Percentiles rank a stretch among this genome's conserved stretches.
phyloP scores from a whole-genome alignment of 2,888 invertebrate species.

The Sussaba pulchella region DNA sequence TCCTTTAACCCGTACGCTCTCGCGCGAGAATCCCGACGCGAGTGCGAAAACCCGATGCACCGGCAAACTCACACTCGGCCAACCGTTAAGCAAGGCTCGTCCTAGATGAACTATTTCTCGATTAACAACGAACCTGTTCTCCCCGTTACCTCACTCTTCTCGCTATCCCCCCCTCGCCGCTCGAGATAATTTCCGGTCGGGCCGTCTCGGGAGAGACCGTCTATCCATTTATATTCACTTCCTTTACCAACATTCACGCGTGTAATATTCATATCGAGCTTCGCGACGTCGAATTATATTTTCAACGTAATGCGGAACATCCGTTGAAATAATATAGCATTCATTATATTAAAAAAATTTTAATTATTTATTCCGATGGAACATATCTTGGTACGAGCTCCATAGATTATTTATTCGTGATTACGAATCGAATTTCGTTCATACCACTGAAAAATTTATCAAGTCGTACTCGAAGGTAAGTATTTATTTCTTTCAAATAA shows the following conservation, averaged over 20 bases:
- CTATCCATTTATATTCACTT: constrained; percentile 13
- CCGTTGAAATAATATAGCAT: background rate
- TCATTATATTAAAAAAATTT: background rate
- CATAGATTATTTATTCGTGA: too few relatives aligned
- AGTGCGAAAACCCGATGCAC: constrained; percentile 20
- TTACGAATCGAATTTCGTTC: too few relatives aligned
- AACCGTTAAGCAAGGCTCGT: constrained; percentile 44
- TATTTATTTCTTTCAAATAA: too few relatives aligned
- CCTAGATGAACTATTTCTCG: constrained; percentile 67
- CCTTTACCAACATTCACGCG: constrained; percentile 16
- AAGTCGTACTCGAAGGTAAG: too few relatives aligned
- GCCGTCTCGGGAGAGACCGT: constrained; percentile 29
- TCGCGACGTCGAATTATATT: background rate
- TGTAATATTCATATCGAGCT: constrained; percentile 4
- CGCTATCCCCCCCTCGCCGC: constrained; percentile 13
- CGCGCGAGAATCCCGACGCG: constrained; percentile 22
- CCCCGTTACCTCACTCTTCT: background rate
- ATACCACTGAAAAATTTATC: too few relatives aligned
- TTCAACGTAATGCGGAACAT: background rate
- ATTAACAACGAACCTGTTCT: constrained; percentile 65
- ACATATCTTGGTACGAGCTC: too few relatives aligned
- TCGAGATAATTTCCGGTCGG: constrained; percentile 56
- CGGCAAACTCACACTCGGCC: constrained; percentile 33
- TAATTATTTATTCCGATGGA: too few relatives aligned
- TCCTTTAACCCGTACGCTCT: constrained; percentile 44